phyloP scores from a whole-genome alignment of 2,888 invertebrate genomes.

The Rhagonycha lutea region DNA sequence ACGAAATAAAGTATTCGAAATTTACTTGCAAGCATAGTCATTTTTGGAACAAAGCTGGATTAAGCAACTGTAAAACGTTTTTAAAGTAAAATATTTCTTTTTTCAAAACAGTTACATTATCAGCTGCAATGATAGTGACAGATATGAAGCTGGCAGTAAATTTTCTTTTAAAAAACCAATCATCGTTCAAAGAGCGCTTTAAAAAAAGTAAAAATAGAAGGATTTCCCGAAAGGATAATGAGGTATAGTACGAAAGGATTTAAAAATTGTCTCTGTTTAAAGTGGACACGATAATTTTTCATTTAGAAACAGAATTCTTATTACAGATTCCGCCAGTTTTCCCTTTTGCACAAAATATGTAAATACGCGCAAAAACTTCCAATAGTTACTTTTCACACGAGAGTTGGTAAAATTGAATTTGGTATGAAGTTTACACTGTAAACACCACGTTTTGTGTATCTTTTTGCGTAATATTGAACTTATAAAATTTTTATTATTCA shows the following conservation, averaged over 20 bases:
- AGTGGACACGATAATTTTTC: background rate
- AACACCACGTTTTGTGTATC: constrained; percentile 10
- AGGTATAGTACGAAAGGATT: constrained; percentile 7
- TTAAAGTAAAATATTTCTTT: too few relatives aligned
- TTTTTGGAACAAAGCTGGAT: too few relatives aligned
- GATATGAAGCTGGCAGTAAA: background rate
- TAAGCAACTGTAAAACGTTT: too few relatives aligned
- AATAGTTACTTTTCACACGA: constrained; percentile 42
- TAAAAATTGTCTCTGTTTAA: background rate
- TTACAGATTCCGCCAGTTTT: background rate
- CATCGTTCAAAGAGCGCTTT: background rate
- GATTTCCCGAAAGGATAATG: constrained; percentile 18
- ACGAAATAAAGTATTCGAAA: too few relatives aligned
- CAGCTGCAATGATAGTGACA: too few relatives aligned
- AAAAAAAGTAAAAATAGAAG: background rate
- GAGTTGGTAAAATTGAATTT: constrained; percentile 42
- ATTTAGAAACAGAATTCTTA: too few relatives aligned
- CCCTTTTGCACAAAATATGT: constrained; percentile 15
- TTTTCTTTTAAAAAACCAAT: constrained; percentile 14
- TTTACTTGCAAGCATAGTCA: too few relatives aligned
- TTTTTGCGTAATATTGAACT: background rate
- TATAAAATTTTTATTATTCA: background rate
- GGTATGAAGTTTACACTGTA: constrained; percentile 31
- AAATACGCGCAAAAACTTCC: constrained; percentile 31
- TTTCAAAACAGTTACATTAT: too few relatives aligned